These are phyloP conservation scores for Melitaea athalia DNA, from an alignment of 2,888 invertebrate species.

Conservation along the genomic window DNA sequence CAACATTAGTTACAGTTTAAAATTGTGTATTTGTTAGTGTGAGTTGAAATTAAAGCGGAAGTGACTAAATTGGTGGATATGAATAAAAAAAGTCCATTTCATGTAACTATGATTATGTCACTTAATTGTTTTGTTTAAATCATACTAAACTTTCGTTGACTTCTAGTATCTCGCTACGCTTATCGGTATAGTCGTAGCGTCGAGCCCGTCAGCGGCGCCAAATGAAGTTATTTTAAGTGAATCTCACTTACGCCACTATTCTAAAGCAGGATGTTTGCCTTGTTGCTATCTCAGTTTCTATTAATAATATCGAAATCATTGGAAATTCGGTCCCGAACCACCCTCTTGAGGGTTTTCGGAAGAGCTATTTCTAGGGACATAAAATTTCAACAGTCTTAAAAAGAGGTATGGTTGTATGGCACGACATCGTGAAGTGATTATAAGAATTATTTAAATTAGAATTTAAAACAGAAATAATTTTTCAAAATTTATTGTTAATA, in stretches of 20 bases:
- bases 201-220: constrained; percentile 44
- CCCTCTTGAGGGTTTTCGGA: constrained; percentile 24
- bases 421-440: too few relatives aligned
- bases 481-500: too few relatives aligned
- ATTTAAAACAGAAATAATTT: too few relatives aligned
- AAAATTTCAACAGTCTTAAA: background rate
- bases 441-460: too few relatives aligned
- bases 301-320: constrained; percentile 38
- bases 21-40: background rate
- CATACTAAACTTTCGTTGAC: constrained; percentile 1
- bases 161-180: constrained; percentile 32
- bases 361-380: constrained; percentile 13
- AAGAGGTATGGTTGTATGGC: background rate
- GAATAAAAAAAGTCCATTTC: background rate
- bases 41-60: background rate
- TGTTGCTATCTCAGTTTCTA: constrained; percentile 41
- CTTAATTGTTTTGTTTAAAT: constrained; percentile 1
- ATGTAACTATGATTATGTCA: too few relatives aligned
- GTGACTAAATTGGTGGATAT: background rate
- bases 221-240: constrained; percentile 45
- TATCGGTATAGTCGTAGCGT: constrained; percentile 30
- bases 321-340: constrained; percentile 23
- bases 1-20: too few relatives aligned
- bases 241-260: constrained; percentile 31
- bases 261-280: constrained; percentile 42